Conservation (phyloP, 2,888 invertebrate species). For the Thumatha senex region DNA sequence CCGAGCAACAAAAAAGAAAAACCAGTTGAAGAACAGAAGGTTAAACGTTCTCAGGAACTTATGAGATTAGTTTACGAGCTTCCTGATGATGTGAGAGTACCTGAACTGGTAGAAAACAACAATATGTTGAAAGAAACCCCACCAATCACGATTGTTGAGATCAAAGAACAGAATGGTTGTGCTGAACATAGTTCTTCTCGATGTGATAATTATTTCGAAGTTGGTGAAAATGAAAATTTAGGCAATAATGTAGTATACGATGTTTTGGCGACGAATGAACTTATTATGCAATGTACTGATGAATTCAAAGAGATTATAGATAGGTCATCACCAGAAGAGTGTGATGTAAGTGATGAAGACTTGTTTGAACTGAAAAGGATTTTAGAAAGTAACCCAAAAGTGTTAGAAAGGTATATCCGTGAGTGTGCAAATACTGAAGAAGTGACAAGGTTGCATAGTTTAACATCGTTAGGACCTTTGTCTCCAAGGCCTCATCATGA, state of each 20-base stretch:
- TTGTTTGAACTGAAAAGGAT: slow-evolving; percentile 65
- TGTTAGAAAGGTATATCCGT: slow-evolving; percentile 89
- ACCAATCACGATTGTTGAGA: slow-evolving; percentile 74
- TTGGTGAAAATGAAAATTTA: slow-evolving; percentile 64
- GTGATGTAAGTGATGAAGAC: slow-evolving; percentile 64
- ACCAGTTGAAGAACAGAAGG: slow-evolving; percentile 51
- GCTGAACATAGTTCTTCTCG: slow-evolving; percentile 57
- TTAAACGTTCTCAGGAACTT: slow-evolving; percentile 61
- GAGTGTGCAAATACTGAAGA: slow-evolving; percentile 89
- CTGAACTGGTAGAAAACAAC: slow-evolving; percentile 62
- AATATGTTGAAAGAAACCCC: slow-evolving; percentile 77
- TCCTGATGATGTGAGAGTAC: slow-evolving; percentile 65
- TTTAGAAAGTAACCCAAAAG: slow-evolving; percentile 83
- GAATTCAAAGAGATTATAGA: slow-evolving; percentile 72
- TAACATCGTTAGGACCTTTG: slow-evolving; percentile 79
- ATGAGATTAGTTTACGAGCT: slow-evolving; percentile 78
- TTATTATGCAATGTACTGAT: slow-evolving; percentile 62
- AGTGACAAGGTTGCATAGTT: slow-evolving; percentile 82
- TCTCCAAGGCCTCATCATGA: slow-evolving; percentile 76
- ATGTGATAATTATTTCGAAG: slow-evolving; percentile 65
- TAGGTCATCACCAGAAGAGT: slow-evolving; percentile 67
- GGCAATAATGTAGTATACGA: slow-evolving; percentile 72
- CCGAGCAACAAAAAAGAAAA: slow-evolving; percentile 56
- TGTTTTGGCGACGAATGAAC: slow-evolving; percentile 61
- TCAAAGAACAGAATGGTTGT: slow-evolving; percentile 79